Conservation (phyloP, 2,797 vertebrate species). For the Lindbergichthys nudifrons region DNA sequence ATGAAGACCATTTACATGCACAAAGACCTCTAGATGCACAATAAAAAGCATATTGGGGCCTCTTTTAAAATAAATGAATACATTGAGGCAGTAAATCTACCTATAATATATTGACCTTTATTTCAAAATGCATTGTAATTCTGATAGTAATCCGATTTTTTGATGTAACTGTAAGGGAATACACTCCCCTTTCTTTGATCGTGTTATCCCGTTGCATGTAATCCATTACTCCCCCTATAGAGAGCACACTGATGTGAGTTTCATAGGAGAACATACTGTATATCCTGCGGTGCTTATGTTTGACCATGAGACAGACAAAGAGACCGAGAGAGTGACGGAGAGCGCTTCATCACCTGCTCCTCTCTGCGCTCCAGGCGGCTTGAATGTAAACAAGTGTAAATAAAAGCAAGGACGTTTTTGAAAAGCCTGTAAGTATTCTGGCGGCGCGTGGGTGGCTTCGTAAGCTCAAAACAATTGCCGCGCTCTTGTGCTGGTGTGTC, state of each 20-base stretch:
- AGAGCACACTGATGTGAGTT: background rate
- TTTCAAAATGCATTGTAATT: too few relatives aligned
- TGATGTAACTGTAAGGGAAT: too few relatives aligned
- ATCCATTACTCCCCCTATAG: too few relatives aligned
- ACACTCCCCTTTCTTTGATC: too few relatives aligned
- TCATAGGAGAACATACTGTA: background rate
- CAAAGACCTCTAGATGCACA: too few relatives aligned
- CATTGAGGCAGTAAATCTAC: too few relatives aligned
- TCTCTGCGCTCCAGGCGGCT: background rate
- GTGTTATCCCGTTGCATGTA: too few relatives aligned
- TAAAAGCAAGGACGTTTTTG: slow-evolving; percentile 49
- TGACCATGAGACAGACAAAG: slow-evolving; percentile 14
- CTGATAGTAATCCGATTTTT: too few relatives aligned
- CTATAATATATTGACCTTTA: too few relatives aligned
- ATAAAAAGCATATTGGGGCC: too few relatives aligned
- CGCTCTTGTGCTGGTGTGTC: slow-evolving; percentile 4
- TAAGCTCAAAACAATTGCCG: slow-evolving; percentile 51
- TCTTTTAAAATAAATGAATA: too few relatives aligned
- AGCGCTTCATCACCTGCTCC: background rate
- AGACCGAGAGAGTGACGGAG: slow-evolving; percentile 15
- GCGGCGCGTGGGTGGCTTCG: slow-evolving; percentile 29
- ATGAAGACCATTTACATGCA: too few relatives aligned
- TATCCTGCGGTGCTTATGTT: background rate
- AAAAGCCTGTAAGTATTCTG: slow-evolving; percentile 38
- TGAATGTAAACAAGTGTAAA: slow-evolving; percentile 39